Percentiles rank a stretch among this genome's conserved stretches.
phyloP scores from a whole-genome alignment of 2,797 vertebrate species.

The Notolabrus celidotus region DNA sequence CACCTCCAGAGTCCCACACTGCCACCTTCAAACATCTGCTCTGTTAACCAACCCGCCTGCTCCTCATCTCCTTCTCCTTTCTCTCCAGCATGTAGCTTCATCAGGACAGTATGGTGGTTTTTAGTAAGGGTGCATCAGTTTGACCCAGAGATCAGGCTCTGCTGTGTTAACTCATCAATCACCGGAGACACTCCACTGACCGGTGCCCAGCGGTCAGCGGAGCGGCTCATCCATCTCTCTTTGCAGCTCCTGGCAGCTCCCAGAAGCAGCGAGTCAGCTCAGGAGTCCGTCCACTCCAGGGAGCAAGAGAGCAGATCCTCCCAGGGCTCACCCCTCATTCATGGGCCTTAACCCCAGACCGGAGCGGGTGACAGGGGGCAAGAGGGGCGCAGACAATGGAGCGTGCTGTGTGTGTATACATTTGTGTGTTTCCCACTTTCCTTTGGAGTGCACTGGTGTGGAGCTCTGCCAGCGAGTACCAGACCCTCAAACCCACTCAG shows the following conservation, averaged over 20 bases:
- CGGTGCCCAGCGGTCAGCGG: constrained; percentile 45
- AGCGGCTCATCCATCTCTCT: constrained; percentile 79
- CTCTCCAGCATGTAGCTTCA: constrained; percentile 44
- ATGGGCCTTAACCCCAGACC: constrained; percentile 70
- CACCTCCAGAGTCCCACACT: constrained; percentile 60
- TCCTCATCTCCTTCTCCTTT: constrained; percentile 27
- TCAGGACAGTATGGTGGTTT: constrained; percentile 48
- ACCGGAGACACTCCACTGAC: constrained; percentile 62
- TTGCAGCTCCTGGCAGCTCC: constrained; percentile 75
- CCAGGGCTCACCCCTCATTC: constrained; percentile 70
- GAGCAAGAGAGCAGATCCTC: constrained; percentile 67
- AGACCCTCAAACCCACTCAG: constrained; percentile 47
- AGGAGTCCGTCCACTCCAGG: constrained; percentile 71
- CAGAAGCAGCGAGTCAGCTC: constrained; percentile 76
- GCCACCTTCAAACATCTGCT: constrained; percentile 65
- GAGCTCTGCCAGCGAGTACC: constrained; percentile 53
- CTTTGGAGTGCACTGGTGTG: constrained; percentile 51
- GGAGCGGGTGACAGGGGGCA: constrained; percentile 62
- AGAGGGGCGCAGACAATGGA: constrained; percentile 62
- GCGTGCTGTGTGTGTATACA: constrained; percentile 35
- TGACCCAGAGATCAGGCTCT: constrained; percentile 63
- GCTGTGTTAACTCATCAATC: constrained; percentile 81
- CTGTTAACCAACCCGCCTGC: constrained; percentile 38
- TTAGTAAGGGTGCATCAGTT: constrained; percentile 23
- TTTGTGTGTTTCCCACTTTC: constrained; percentile 24